phyloP scores from a whole-genome alignment of 2,888 invertebrate species.

The Scaptomyza flava region DNA sequence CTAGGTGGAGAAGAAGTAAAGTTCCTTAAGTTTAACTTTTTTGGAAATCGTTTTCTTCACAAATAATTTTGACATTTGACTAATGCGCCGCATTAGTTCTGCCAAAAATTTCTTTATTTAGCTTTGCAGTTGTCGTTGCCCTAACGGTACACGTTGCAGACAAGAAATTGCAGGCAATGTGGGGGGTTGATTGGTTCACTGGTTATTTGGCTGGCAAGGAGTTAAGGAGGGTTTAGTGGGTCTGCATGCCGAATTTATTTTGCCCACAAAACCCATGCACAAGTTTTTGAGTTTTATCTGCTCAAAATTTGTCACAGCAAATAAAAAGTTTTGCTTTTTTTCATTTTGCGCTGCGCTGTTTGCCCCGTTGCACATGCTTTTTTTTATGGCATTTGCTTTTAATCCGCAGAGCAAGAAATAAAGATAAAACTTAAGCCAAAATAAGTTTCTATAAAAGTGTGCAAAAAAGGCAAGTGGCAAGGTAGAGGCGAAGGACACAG shows the following conservation, averaged over 20 bases:
- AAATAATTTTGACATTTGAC: conserved; percentile 73
- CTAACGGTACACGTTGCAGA: conserved; percentile 31
- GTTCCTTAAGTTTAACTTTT: conserved; percentile 30
- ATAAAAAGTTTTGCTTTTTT: conserved; percentile 74
- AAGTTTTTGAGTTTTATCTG: conserved; percentile 73
- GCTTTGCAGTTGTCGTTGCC: conserved; percentile 48
- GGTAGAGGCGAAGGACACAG: not conserved
- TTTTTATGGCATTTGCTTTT: conserved; percentile 51
- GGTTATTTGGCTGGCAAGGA: not conserved
- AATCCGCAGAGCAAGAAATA: conserved; percentile 68
- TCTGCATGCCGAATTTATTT: conserved; percentile 62
- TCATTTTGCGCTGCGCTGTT: conserved; percentile 40
- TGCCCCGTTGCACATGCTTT: conserved; percentile 17
- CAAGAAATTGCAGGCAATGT: conserved; percentile 3
- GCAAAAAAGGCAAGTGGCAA: conserved; percentile 30
- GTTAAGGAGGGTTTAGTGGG: conserved; percentile 7
- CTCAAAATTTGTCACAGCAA: conserved; percentile 77
- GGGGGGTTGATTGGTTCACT: not conserved
- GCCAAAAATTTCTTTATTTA: conserved; percentile 70
- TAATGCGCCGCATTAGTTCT: conserved; percentile 74
- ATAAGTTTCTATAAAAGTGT: conserved; percentile 65
- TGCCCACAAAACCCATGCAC: conserved; percentile 54
- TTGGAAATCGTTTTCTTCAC: conserved; percentile 49
- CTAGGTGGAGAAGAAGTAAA: conserved; percentile 20
- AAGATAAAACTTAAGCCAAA: conserved; percentile 74